Conservation (phyloP, 2,113 vertebrate genomes). For the Tauraco erythrolophus region DNA sequence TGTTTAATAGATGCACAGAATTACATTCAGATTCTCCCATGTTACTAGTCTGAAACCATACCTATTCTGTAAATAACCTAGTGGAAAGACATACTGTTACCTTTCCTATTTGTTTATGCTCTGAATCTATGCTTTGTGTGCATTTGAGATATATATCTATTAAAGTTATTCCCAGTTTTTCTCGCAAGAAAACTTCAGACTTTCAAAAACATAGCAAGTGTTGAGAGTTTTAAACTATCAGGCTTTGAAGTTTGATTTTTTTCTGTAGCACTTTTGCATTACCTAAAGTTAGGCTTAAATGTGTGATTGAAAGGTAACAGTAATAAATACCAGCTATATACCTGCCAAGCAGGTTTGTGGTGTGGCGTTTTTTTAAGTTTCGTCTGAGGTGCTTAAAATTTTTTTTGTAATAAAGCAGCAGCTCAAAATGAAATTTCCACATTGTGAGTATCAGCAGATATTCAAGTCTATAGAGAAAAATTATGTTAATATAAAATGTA, state of each 20-base stretch:
- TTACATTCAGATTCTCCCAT: background rate
- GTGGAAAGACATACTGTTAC: background rate
- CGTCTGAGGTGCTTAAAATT: background rate
- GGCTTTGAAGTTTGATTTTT: background rate
- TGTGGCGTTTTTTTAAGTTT: rapidly evolving
- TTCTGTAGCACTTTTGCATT: background rate
- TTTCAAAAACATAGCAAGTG: background rate
- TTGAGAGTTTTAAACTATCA: background rate
- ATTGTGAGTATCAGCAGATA: background rate
- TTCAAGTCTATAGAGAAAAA: background rate
- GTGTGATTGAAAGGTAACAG: background rate
- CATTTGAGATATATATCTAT: background rate
- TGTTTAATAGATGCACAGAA: background rate
- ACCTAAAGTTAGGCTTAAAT: background rate
- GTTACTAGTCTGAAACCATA: background rate
- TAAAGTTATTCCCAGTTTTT: background rate
- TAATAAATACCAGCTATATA: background rate
- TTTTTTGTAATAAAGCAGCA: background rate
- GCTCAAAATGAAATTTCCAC: background rate
- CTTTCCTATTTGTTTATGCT: background rate
- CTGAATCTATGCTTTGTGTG: background rate
- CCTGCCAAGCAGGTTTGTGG: background rate
- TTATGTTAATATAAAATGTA: background rate
- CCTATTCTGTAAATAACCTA: background rate
- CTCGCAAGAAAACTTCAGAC: background rate